A percentile compares a stretch with the other conserved stretches of the same genome.
These are phyloP conservation scores for Pantala flavescens DNA, from an alignment of 1,140 invertebrate species.

Conservation along the genomic window DNA sequence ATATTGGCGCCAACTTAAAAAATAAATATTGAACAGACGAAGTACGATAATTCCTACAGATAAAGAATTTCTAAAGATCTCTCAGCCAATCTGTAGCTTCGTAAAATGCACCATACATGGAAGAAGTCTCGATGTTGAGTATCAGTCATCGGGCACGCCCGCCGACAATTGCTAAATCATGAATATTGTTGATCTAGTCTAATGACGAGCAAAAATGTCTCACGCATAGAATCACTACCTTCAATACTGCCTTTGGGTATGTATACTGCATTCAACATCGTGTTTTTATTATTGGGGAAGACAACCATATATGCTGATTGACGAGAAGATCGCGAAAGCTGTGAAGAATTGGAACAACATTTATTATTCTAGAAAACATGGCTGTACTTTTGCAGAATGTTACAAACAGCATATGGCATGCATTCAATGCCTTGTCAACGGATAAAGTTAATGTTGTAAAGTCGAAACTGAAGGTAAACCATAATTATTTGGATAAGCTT, in stretches of 20 bases:
- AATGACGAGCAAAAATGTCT: too few relatives aligned
- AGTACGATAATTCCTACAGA: neutral
- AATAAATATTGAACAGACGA: neutral
- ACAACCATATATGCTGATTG: neutral
- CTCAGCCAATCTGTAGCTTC: neutral
- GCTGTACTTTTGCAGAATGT: constrained; percentile 54
- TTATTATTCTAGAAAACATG: constrained; percentile 37
- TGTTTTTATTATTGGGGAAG: neutral
- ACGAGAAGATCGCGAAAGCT: neutral
- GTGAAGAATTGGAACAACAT: neutral
- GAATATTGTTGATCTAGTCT: neutral
- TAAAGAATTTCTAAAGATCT: neutral
- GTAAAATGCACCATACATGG: neutral
- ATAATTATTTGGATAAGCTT: constrained; percentile 13
- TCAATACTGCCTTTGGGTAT: neutral
- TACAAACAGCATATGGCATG: constrained; percentile 63
- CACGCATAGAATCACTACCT: too few relatives aligned
- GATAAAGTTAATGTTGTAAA: constrained; percentile 52
- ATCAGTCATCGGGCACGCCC: neutral
- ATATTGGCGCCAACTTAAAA: neutral
- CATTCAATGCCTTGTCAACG: constrained; percentile 54
- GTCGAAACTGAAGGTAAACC: constrained; percentile 60
- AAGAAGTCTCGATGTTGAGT: neutral
- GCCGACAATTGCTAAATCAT: constrained; percentile 6
- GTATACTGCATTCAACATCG: neutral